Evolutionary conservation across 92 coral and sea anemone species (phyloP).

Genomic region (Palythoa grandis): DNA sequence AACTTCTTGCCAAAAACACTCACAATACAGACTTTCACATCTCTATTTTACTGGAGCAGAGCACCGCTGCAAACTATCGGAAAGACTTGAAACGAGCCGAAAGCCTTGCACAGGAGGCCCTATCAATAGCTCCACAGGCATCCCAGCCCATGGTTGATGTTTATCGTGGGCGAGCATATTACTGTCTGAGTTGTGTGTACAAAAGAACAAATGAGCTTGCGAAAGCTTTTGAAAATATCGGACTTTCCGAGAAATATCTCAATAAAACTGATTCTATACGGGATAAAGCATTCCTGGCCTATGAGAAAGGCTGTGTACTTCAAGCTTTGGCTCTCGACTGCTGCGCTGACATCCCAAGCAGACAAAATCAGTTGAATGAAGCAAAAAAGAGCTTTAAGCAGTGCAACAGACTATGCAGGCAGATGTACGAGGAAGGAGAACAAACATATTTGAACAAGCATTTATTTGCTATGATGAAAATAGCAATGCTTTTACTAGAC

Average conservation of each 20-base stretch:
- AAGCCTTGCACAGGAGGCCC: constrained; percentile 18
- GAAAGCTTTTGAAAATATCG: constrained; percentile 21
- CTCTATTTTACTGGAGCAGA: constrained; percentile 14
- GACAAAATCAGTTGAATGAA: constrained; percentile 6
- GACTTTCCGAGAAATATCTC: not conserved
- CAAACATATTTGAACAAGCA: constrained; percentile 21
- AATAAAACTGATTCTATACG: constrained; percentile 13
- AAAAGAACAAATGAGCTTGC: constrained; percentile 22
- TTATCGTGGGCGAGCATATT: constrained; percentile 17
- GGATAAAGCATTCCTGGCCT: constrained; percentile 40
- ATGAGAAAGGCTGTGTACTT: constrained; percentile 42
- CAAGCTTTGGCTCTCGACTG: not conserved
- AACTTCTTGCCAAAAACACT: constrained; percentile 7
- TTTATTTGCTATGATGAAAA: constrained; percentile 29
- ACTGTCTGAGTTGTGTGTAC: constrained; percentile 26
- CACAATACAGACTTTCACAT: constrained; percentile 6
- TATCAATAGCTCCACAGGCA: constrained; percentile 1
- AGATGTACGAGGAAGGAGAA: constrained; percentile 20
- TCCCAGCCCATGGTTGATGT: constrained; percentile 25
- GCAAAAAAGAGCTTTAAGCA: constrained; percentile 19
- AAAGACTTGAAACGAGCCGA: not conserved
- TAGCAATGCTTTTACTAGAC: constrained; percentile 18
- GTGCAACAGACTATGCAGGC: not conserved
- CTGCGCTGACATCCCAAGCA: not conserved
- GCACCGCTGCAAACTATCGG: constrained; percentile 12